Base-by-base conservation (phyloP, 2,888 invertebrate species). In the Troilus luridus region DNA sequence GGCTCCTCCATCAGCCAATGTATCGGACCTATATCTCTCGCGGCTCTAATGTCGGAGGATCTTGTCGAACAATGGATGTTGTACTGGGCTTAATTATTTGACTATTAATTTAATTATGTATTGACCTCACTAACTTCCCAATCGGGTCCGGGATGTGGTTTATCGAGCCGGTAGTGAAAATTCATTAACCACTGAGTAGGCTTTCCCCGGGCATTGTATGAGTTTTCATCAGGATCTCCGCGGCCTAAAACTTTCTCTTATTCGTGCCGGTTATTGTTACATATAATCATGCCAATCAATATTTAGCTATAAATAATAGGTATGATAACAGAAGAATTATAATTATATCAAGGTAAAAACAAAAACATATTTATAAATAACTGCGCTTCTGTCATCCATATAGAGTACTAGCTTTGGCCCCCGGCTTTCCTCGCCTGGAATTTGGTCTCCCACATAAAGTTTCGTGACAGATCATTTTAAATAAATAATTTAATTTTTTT, bases 121-220 rank as follows among this genome's bases (percentile, higher is more conserved):
- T 41, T 41, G 56, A 14, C 5, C 85, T 81, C 85, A n/a, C 56
- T 85, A 56, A 56, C 85, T 85, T 85, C 85, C 85, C n/a, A 7
- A 56, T 56, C n/a, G 56, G n/a, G 72, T 0, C 72, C 17, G 72
- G 27, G 7, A 19, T 85, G 85, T n/a, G 85, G 85, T 85, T n/a
- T 56, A 14, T 12, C 21, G 56, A 85, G 56, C 56, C 81, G 81
- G 9, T 12, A 85, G n/a, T 56, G 85, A 54, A 85, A 85, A 56
- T 85, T 85, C 85, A 56, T 85, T 85, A 56, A 19, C 56, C n/a
- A 85, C 21, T 12, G 19, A n/a, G 56, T 85, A 58, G 85, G 85
- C 85, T 85, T 85, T 85, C 85, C 81, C 85, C 58, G 85, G 10
- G 56, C 56, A 85, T 85, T 56, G 85, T 85, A 56, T 85, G n/a